phyloP scores from a whole-genome alignment of 2,113 vertebrate genomes.

The Macroglossus sobrinus region DNA sequence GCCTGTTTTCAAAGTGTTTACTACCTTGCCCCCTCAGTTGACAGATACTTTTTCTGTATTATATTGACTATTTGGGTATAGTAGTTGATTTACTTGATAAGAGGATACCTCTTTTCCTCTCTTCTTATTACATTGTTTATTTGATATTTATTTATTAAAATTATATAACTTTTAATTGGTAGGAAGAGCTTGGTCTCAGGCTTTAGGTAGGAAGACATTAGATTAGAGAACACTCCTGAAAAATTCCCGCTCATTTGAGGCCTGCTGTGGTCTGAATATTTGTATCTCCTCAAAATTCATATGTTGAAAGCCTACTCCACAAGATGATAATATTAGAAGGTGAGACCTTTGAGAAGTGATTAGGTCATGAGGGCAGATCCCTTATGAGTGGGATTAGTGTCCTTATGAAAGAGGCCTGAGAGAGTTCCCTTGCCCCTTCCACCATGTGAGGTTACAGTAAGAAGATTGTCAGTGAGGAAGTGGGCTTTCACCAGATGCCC shows the following conservation, averaged over 20 bases:
- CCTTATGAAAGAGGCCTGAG: background rate
- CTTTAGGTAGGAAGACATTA: background rate
- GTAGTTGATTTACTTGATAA: background rate
- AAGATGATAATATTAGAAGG: background rate
- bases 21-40: too few species aligned
- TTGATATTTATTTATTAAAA: constrained; percentile 11
- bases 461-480: background rate
- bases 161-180: background rate
- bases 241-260: background rate
- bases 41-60: background rate
- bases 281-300: background rate
- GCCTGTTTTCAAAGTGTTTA: background rate
- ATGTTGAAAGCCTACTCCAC: background rate
- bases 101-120: background rate
- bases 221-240: background rate
- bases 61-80: background rate
- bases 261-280: background rate
- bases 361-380: background rate
- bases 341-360: background rate
- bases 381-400: background rate
- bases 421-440: background rate
- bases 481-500: background rate
- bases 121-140: background rate
- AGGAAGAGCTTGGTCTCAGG: background rate
- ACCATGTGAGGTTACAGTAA: background rate